Base-by-base conservation (phyloP, 2,888 invertebrate genomes). In the Meghimatium bilineatum region DNA sequence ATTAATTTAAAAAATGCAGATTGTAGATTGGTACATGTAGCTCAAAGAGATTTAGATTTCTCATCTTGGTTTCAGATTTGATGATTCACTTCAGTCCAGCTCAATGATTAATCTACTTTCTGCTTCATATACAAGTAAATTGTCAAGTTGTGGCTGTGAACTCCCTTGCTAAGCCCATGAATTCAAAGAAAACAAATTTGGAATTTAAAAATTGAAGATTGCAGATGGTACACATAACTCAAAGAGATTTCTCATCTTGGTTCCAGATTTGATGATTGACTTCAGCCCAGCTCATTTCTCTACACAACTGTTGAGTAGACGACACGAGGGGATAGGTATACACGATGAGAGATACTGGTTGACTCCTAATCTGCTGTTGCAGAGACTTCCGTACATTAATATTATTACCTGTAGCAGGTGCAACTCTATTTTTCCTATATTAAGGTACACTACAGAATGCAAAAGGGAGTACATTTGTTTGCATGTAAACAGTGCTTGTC, bases 381-480 rank as follows among this genome's bases (percentile, higher is more conserved):
- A 44, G 29, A 69, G 36, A 69, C 34, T 36, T 1, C n/a, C 20
- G n/a, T n/a, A 8, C 14, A 12, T 36, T 44, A 0, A n/a, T 52
- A 36, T n/a, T 26, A 38, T 38, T 8, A 71, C 26, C 71, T n/a
- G n/a, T n/a, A 52, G 52, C 32, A 74, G 52, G 49, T 52, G 17
- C 14, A n/a, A 5, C 32, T 17, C 23, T 29, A 14, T 74, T 14
- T 17, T 32, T 6, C 52, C 2, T 52, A 52, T 74, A 74, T 74
- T n/a, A 29, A 74, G 14, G 29, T 74, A 74, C 29, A 44, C 74
- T 74, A 74, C 49, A 52, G 52, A 52, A 74, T 32, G 74, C n/a
- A 29, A 52, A 74, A 74, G 1, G 52, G 52, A 32, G 52, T 74
- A 52, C 74, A 74, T 32, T 52, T 23, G 12, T 74, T 26, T 74